Evolutionary conservation across 2,113 vertebrate genomes (phyloP).

Genomic region (Muntiacus reevesi): DNA sequence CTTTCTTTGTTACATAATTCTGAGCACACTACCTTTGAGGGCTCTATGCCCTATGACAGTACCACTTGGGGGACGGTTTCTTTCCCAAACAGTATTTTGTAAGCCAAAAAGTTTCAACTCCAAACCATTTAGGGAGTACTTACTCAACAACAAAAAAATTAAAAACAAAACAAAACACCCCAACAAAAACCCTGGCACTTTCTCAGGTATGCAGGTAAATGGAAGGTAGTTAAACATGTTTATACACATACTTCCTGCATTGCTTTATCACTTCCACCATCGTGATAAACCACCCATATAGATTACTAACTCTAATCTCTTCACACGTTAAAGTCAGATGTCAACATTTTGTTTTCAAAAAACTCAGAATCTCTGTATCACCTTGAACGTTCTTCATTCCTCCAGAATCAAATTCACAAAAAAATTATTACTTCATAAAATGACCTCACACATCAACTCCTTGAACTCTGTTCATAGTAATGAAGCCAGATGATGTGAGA

Average conservation of each 20-base stretch:
- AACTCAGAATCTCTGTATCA: slow-evolving; percentile 25
- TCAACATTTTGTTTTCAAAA: slow-evolving; percentile 21
- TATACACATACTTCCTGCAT: slow-evolving; percentile 29
- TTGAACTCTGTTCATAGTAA: slow-evolving; percentile 31
- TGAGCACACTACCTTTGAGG: neutral
- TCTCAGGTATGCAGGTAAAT: neutral
- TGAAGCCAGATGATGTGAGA: slow-evolving; percentile 37
- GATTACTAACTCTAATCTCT: slow-evolving; percentile 10
- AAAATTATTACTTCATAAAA: slow-evolving; percentile 45
- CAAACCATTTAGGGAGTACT: neutral
- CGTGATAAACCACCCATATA: slow-evolving; percentile 7
- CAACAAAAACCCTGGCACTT: neutral
- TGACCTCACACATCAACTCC: slow-evolving; percentile 51
- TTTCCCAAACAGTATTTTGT: neutral
- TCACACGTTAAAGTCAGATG: slow-evolving; percentile 8
- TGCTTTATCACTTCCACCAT: neutral
- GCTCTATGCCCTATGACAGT: neutral
- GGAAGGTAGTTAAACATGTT: slow-evolving; percentile 39
- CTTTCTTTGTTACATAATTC: neutral
- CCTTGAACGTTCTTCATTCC: neutral
- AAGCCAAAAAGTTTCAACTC: slow-evolving; percentile 3
- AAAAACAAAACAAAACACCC: neutral
- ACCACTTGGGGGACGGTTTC: neutral
- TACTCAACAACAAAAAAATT: neutral
- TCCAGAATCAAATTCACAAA: slow-evolving; percentile 17